A percentile compares a stretch with the other conserved stretches of the same genome.
These are phyloP conservation scores for Tuberolachnus salignus DNA, from an alignment of 2,888 invertebrate genomes.

Conservation along the genomic window DNA sequence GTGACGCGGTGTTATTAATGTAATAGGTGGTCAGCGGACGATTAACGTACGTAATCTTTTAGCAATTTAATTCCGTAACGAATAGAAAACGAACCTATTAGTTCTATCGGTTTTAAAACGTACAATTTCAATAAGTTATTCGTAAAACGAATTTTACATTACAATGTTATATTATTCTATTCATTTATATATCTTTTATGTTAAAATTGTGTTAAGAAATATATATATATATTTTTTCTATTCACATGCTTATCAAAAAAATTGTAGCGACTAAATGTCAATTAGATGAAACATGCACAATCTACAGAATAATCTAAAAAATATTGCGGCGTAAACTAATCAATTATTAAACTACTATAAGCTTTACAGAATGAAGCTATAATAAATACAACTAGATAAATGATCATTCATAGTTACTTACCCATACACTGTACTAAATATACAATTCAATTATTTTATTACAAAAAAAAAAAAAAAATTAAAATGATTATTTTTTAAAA, in stretches of 20 bases:
- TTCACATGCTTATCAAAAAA: constrained; percentile 50
- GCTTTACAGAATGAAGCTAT: background rate
- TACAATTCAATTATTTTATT: constrained; percentile 6
- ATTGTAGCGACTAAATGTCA: constrained; percentile 15
- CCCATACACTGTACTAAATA: background rate
- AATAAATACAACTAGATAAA: background rate
- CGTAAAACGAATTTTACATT: no score
- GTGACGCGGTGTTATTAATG: no score
- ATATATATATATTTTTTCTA: background rate
- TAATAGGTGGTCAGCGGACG: no score
- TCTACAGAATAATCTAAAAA: constrained; percentile 19
- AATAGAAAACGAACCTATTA: no score
- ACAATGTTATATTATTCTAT: background rate
- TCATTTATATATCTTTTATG: background rate
- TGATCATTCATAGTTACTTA: constrained; percentile 17
- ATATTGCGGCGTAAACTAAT: background rate
- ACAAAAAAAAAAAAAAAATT: no score
- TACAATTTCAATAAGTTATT: no score
- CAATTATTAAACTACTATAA: constrained; percentile 16
- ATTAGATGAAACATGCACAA: constrained; percentile 32
- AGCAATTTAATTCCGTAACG: no score
- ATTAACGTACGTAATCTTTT: no score
- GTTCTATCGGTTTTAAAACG: no score
- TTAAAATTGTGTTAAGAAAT: constrained; percentile 16
- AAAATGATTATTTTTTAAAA: constrained; percentile 44